Base-by-base conservation (phyloP, 2,888 invertebrate genomes). In the Athripsodes cinereus region DNA sequence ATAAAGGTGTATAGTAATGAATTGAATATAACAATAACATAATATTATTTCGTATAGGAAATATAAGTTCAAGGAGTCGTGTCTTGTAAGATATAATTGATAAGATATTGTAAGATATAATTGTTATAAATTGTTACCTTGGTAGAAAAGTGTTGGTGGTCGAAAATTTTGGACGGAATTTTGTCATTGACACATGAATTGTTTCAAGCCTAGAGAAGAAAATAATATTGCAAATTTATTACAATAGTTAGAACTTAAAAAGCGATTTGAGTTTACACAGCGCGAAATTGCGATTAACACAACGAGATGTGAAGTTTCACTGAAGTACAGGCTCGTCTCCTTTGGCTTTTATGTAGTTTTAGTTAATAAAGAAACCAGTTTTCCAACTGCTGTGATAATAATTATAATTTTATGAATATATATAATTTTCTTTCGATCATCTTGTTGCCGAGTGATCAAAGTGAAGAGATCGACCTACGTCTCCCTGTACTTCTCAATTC, bases 131-230 rank as follows among this genome's bases (percentile, higher is more conserved):
- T 31, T 31, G 11, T 61, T 60, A 79, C 79, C 79, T 78, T 68
- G 79, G 79, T 65, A 78, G 71, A 73, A 79, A 78, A 74, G 76
- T 78, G 74, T 79, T 75, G 68, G 74, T 78, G 68, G 78, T 76
- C 70, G 76, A 75, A 67, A 70, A 78, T 72, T 74, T 78, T 76
- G 73, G 78, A 74, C 74, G 73, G 69, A 74, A 73, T 76, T 70
- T 77, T 77, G 75, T 78, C 79, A 79, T 79, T 79, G 79, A 79
- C 79, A 79, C 79, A 72, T 74, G 75, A 57, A 60, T 60, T 60
- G 19, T 22, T 22, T 22, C 22, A 51, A 51, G 26, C 31, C 56
- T 21, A 53, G 19, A 50, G 40, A 20, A 44, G 31, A 53, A 53
- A 55, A 59, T 52, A 53, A 13, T 49, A 52, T 26, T 52, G 18